A percentile compares a stretch with the other conserved stretches of the same genome.
Evolutionary conservation across 2,888 invertebrate genomes (phyloP).

Genomic region (Andrena bicolor): DNA sequence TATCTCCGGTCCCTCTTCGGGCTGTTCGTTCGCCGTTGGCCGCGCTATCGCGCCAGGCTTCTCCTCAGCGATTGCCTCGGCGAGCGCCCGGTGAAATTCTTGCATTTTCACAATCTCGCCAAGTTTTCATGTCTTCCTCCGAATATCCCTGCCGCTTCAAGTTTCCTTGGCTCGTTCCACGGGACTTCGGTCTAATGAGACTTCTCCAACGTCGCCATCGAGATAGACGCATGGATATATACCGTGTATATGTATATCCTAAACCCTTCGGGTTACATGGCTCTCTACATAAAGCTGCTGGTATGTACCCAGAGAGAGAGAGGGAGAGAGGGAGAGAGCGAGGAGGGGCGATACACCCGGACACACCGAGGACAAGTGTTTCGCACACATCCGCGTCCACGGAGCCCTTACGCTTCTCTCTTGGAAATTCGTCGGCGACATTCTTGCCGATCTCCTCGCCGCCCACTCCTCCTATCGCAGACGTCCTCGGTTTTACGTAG

Average conservation of each 20-base stretch:
- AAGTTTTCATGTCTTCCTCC: slow-evolving; percentile 82
- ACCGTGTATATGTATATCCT: slow-evolving; percentile 47
- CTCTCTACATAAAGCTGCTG: slow-evolving; percentile 43
- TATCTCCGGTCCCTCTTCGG: neutral
- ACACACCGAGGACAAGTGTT: slow-evolving; percentile 40
- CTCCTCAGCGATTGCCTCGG: slow-evolving; percentile 4
- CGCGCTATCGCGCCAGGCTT: slow-evolving; percentile 33
- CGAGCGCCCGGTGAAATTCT: slow-evolving; percentile 70
- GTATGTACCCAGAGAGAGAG: neutral
- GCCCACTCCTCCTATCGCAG: slow-evolving; percentile 23
- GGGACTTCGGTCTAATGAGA: slow-evolving; percentile 79
- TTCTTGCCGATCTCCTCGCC: slow-evolving; percentile 60
- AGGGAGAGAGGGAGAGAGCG: neutral
- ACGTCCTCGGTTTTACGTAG: slow-evolving; percentile 68
- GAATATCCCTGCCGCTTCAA: slow-evolving; percentile 73
- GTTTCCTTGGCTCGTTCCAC: slow-evolving; percentile 70
- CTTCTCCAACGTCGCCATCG: slow-evolving; percentile 73
- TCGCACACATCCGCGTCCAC: slow-evolving; percentile 37
- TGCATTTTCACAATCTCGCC: slow-evolving; percentile 81
- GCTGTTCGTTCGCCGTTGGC: neutral
- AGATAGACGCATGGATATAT: slow-evolving; percentile 70
- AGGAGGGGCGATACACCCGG: slow-evolving; percentile 46
- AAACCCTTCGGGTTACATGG: slow-evolving; percentile 61
- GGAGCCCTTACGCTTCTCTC: slow-evolving; percentile 41
- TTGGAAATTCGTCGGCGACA: slow-evolving; percentile 65